These are phyloP conservation scores for Myotis brandtii DNA, from an alignment of 2,113 vertebrate species.

Conservation along the genomic window DNA sequence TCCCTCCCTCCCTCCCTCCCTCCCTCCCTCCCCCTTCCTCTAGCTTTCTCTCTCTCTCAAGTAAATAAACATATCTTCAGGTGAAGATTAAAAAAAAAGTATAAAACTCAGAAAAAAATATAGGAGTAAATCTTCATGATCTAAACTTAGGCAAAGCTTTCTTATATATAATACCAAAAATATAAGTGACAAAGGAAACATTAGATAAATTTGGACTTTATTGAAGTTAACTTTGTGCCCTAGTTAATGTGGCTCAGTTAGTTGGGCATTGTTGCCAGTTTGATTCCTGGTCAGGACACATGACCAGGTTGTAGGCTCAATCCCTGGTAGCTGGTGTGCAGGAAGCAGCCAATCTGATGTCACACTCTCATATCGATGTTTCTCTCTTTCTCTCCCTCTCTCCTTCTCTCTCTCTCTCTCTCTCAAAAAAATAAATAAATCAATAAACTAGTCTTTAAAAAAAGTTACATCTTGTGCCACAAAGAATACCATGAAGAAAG, in stretches of 20 bases:
- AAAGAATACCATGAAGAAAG: neutral
- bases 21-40: no score
- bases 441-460: neutral
- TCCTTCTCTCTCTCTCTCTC: neutral
- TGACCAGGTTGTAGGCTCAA: neutral
- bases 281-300: neutral
- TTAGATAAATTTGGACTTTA: neutral
- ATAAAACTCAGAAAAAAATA: neutral
- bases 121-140: neutral
- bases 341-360: neutral
- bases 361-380: no score
- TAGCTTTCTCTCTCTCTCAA: neutral
- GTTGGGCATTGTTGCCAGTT: neutral
- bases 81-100: neutral
- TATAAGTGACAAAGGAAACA: neutral
- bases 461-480: neutral
- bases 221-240: neutral
- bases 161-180: neutral
- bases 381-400: neutral
- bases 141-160: neutral
- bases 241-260: neutral
- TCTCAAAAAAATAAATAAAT: neutral
- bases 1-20: no score
- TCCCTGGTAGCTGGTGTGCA: neutral
- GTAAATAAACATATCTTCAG: neutral